These are phyloP conservation scores for Agrotis clavis DNA, from an alignment of 2,888 invertebrate species.

Conservation along the genomic window DNA sequence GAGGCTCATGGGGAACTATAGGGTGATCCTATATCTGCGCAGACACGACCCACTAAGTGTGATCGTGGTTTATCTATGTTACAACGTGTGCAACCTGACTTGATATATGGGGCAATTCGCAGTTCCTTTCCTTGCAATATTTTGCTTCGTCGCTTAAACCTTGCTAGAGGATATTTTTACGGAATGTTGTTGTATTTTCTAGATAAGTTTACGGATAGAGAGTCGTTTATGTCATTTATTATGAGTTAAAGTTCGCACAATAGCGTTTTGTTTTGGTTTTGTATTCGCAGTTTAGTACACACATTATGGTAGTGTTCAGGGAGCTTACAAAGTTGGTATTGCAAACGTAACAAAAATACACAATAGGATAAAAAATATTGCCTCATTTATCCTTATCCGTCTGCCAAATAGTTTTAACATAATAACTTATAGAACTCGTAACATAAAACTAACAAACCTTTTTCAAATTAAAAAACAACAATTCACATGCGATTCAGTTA, in stretches of 20 bases:
- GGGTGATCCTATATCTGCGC: slow-evolving; percentile 33
- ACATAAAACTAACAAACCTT: slow-evolving; percentile 29
- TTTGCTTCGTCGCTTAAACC: slow-evolving; percentile 38
- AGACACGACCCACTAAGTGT: slow-evolving; percentile 47
- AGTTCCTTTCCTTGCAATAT: slow-evolving; percentile 44
- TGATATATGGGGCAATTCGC: slow-evolving; percentile 51
- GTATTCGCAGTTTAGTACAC: background rate
- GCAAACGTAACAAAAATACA: too few relatives aligned
- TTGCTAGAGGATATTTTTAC: slow-evolving; percentile 34
- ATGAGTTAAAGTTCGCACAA: background rate
- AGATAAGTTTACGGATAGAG: background rate
- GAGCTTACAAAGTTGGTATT: too few relatives aligned
- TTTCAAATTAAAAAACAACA: too few relatives aligned
- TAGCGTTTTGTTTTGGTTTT: background rate
- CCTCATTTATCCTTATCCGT: background rate
- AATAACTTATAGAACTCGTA: slow-evolving; percentile 3
- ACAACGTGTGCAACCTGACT: slow-evolving; percentile 34
- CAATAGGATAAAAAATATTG: background rate
- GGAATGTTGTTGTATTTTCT: slow-evolving; percentile 19
- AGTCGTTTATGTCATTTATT: background rate
- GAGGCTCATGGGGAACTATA: slow-evolving; percentile 39
- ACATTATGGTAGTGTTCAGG: too few relatives aligned
- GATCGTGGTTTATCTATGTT: slow-evolving; percentile 60
- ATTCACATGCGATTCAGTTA: too few relatives aligned
- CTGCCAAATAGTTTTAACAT: background rate